Evolutionary conservation across 2,113 vertebrate species (phyloP), one percentile per base, ranked within the genome.

Genomic region (Uropsilus gracilis): DNA sequence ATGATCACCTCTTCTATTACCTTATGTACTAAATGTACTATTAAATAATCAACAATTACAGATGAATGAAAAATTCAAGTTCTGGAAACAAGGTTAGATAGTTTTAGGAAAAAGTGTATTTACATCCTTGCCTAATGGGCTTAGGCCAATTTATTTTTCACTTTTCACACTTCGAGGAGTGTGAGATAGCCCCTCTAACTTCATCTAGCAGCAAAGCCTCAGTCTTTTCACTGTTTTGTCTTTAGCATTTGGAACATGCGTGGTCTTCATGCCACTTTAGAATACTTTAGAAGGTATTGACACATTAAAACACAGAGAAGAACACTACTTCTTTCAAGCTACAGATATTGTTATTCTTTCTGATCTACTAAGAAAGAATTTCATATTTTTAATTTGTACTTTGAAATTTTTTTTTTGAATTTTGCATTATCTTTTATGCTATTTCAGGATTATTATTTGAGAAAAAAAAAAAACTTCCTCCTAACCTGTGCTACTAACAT

Each of bases 1-100:
- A 0, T 8, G 50, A 89, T 61, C 44, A 30, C 71, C 91, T 80
- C 80, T 95, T 91, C 93, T 94, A 91, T 87, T 94, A 93, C 95
- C 95, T 96, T 8, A 14, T 86, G 86, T 89, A 88, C 77, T 94
- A 94, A 53, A 64, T 48, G 72, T 20, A 95, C 88, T 96, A 94
- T 55, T 77, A 87, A 95, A 96, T 86, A 94, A 92, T 87, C 89
- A 94, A 94, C 55, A 90, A 88, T 93, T 94, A 94, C 50, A 96
- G 97, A 96, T 91, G 87, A 95, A 96, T 97, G 97, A 97, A 97
- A 95, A 97, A 97, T 97, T 97, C 95, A 95, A 92, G 95, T 92
- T 96, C 97, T 88, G 93, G 97, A 96, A 97, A 59, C 94, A 97
- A 91, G 0, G 1, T 97, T 97, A 96, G 90, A 82, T 28, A 95